Evolutionary conservation across 2,113 vertebrate genomes (phyloP).

Genomic region (Pelodiscus sinensis): DNA sequence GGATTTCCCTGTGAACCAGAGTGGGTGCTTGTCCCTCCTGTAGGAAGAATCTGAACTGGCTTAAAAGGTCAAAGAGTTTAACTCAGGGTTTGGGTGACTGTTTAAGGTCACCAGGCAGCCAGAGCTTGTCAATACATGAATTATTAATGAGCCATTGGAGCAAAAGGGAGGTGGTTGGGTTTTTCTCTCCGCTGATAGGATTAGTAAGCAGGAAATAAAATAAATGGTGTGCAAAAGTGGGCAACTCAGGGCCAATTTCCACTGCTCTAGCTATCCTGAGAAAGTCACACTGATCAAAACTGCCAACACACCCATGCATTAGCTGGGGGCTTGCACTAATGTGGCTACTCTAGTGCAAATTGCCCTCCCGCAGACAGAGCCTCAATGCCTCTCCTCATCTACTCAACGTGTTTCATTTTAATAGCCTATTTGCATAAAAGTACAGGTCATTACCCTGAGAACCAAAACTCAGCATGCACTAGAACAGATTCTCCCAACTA

Average conservation of each 20-base stretch:
- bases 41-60: constrained; percentile 60
- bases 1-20: constrained; percentile 73
- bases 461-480: background rate
- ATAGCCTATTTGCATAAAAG: background rate
- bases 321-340: background rate
- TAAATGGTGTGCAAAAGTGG: background rate
- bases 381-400: background rate
- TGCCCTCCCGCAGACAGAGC: background rate
- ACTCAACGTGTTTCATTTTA: background rate
- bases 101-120: constrained; percentile 60
- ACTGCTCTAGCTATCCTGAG: background rate
- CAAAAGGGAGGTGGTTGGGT: constrained; percentile 40
- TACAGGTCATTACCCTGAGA: background rate
- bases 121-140: constrained; percentile 64
- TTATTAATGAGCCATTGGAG: constrained; percentile 67
- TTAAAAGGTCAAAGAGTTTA: constrained; percentile 65
- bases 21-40: constrained; percentile 48
- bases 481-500: background rate
- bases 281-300: rapidly evolving
- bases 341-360: background rate
- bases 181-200: background rate
- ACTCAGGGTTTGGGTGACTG: constrained; percentile 49
- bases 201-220: constrained; percentile 62
- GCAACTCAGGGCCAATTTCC: background rate
- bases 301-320: too few species aligned